Percentiles rank a stretch among this genome's conserved stretches.
Evolutionary conservation across 2,113 vertebrate species (phyloP).

Genomic region (Rhineura floridana): DNA sequence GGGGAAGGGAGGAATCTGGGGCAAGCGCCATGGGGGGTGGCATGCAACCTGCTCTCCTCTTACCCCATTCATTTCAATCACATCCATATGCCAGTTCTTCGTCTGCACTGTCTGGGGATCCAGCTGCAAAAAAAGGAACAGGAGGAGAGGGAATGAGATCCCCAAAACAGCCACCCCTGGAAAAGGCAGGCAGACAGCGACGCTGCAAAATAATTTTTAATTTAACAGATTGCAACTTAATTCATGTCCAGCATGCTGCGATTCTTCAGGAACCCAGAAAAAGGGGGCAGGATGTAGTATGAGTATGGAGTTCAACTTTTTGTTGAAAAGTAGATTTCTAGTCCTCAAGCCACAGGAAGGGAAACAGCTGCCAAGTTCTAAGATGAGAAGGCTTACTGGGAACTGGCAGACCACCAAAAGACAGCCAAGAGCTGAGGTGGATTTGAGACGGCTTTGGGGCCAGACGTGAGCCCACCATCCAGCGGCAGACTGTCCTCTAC

Average conservation of each 20-base stretch:
- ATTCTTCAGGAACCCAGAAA: neutral
- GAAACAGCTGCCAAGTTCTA: too few species aligned
- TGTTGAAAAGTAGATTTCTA: neutral
- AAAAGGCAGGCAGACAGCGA: too few species aligned
- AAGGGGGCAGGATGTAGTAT: neutral
- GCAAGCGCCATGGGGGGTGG: neutral
- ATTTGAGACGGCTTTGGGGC: neutral
- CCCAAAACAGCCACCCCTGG: neutral
- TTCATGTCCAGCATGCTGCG: neutral
- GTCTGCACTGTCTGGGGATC: slow-evolving; percentile 95
- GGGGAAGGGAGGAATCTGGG: neutral
- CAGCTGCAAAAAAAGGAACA: slow-evolving; percentile 81
- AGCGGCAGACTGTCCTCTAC: neutral
- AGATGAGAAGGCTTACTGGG: neutral
- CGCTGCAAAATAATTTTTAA: too few species aligned
- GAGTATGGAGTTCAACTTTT: neutral
- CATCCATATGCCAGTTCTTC: slow-evolving; percentile 97
- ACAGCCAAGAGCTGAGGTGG: neutral
- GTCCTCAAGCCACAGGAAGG: too few species aligned
- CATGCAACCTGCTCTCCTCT: slow-evolving; percentile 9
- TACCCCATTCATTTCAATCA: slow-evolving; percentile 99
- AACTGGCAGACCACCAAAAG: too few species aligned
- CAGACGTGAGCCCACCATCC: neutral
- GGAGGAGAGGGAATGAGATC: rapidly evolving
- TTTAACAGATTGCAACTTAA: neutral